These are phyloP conservation scores for Callyntrura guangdongensis DNA, from an alignment of 2,888 invertebrate species.

Conservation along the genomic window DNA sequence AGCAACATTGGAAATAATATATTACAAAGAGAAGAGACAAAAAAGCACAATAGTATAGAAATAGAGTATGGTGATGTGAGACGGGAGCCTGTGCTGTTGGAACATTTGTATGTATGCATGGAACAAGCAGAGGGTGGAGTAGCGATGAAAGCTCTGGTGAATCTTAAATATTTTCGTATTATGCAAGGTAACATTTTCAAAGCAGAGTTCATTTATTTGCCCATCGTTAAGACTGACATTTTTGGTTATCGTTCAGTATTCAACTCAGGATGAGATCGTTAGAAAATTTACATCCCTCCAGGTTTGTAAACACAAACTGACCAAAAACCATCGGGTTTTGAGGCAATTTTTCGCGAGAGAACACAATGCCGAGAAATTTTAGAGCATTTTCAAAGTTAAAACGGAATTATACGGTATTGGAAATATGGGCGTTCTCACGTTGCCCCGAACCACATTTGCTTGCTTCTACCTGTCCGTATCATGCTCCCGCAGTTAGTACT, in stretches of 20 bases:
- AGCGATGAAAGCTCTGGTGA: constrained; percentile 41
- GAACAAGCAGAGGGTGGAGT: constrained; percentile 59
- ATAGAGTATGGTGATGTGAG: constrained; percentile 20
- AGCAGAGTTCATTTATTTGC: constrained; percentile 67
- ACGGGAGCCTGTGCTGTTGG: constrained; percentile 15
- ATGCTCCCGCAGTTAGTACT: no score
- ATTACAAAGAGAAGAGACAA: constrained; percentile 56
- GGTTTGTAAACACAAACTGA: constrained; percentile 5
- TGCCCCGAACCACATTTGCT: constrained; percentile 9
- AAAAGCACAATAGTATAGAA: constrained; percentile 26
- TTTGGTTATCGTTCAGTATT: constrained; percentile 56
- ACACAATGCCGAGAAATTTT: background rate
- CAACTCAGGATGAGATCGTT: constrained; percentile 71
- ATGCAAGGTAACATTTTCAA: constrained; percentile 55
- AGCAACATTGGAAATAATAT: constrained; percentile 16
- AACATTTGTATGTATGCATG: constrained; percentile 23
- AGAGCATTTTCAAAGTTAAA: constrained; percentile 44
- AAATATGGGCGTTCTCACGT: constrained; percentile 15
- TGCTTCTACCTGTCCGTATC: background rate
- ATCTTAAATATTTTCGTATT: constrained; percentile 57
- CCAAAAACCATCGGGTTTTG: background rate
- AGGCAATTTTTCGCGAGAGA: background rate
- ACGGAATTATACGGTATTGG: background rate
- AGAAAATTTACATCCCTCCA: constrained; percentile 66
- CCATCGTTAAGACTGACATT: constrained; percentile 64